phyloP scores from a whole-genome alignment of 2,888 invertebrate species.

The Epistrophe grossulariae region DNA sequence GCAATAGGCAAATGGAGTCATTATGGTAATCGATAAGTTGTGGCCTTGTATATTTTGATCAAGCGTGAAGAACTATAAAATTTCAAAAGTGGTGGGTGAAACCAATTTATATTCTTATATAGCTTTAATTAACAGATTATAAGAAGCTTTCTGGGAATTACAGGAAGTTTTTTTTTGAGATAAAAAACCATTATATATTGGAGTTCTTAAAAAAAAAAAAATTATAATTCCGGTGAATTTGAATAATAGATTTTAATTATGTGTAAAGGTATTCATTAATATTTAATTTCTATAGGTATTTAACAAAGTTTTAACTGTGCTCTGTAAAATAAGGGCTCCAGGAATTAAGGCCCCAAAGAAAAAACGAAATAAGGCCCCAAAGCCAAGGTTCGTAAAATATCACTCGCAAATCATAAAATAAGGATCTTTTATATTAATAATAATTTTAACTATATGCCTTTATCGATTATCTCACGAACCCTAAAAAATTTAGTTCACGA shows the following conservation, averaged over 20 bases:
- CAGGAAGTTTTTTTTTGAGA: neutral
- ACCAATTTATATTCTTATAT: constrained; percentile 2
- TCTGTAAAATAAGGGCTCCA: too few species aligned
- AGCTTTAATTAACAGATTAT: constrained; percentile 7
- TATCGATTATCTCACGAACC: too few species aligned
- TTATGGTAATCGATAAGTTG: constrained; percentile 60
- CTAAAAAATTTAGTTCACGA: too few species aligned
- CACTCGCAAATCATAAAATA: too few species aligned
- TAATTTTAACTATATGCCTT: too few species aligned
- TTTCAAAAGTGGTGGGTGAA: constrained; percentile 11
- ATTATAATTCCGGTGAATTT: neutral
- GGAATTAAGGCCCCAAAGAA: too few species aligned
- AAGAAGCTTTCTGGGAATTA: neutral
- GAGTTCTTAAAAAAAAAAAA: neutral
- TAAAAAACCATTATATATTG: neutral
- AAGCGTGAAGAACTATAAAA: constrained; percentile 11
- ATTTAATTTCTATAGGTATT: neutral
- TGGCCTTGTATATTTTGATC: constrained; percentile 7
- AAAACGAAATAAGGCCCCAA: too few species aligned
- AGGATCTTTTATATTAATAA: too few species aligned
- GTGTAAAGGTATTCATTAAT: neutral
- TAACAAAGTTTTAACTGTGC: too few species aligned
- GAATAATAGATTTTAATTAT: neutral
- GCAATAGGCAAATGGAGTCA: constrained; percentile 40
- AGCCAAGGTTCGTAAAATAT: too few species aligned